phyloP scores from a whole-genome alignment of 2,888 invertebrate species.

The Frankliniella fusca region DNA sequence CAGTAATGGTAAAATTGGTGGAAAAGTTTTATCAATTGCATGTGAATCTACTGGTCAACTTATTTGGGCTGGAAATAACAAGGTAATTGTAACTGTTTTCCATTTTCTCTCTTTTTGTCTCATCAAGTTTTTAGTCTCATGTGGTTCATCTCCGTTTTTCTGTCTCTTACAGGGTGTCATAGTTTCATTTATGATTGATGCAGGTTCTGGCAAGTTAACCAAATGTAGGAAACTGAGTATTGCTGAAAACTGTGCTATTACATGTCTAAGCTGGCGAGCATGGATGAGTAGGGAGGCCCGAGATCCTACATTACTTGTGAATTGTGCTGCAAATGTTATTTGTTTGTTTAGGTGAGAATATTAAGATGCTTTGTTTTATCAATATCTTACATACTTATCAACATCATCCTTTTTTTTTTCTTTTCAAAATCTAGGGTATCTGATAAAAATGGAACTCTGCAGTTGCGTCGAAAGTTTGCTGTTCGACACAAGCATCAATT shows the following conservation, averaged over 20 bases:
- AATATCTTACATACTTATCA: constrained; percentile 5
- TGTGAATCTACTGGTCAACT: constrained; percentile 74
- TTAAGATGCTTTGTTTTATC: constrained; percentile 31
- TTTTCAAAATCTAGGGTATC: constrained; percentile 51
- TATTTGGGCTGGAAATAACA: constrained; percentile 61
- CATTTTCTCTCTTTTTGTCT: constrained; percentile 29
- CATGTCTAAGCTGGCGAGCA: constrained; percentile 71
- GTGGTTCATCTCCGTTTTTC: neutral
- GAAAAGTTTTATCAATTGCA: constrained; percentile 60
- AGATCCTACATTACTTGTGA: constrained; percentile 71
- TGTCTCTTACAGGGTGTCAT: constrained; percentile 56
- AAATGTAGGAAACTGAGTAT: constrained; percentile 60
- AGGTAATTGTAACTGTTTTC: constrained; percentile 33
- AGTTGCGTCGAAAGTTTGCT: constrained; percentile 62
- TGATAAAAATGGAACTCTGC: constrained; percentile 63
- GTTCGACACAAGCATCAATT: constrained; percentile 56
- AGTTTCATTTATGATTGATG: constrained; percentile 64
- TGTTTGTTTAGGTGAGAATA: constrained; percentile 57
- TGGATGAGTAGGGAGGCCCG: constrained; percentile 75
- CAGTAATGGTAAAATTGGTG: constrained; percentile 52
- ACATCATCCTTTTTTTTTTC: constrained; percentile 27
- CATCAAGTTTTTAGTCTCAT: neutral
- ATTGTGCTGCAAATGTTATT: constrained; percentile 70
- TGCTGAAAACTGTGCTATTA: constrained; percentile 61
- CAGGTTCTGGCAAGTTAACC: constrained; percentile 61